Evolutionary conservation across 2,888 invertebrate genomes (phyloP), one percentile per base, ranked within the genome.

Genomic region (Standfussiana lucernea): DNA sequence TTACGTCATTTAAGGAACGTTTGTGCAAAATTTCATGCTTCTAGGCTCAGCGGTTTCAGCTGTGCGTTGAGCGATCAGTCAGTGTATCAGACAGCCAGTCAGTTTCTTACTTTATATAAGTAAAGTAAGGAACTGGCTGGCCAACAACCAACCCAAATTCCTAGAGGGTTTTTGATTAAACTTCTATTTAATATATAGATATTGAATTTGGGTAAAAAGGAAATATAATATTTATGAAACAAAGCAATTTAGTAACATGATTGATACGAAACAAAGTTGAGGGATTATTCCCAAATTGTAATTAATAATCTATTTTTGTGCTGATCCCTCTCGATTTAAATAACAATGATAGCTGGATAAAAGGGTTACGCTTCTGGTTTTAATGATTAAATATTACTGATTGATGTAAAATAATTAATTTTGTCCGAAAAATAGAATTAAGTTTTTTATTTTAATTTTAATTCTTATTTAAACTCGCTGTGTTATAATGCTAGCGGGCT

Each of bases 261-360:
- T 74, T 67, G n/a, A 73, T 61, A 62, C 32, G 40, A 45, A n/a
- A 47, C 32, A 15, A 77, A 69, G 69, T 68, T 59, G 62, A 53
- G 40, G 50, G 32, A 62, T 80, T 64, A 71, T 32, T 32, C 18
- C 35, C 37, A 13, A 59, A 72, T 69, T 65, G 28, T 80, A 77
- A 77, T 82, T 72, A 77, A 40, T 69, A 61, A 50, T 59, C 35
- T 78, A 79, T 83, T 59, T 71, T 50, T 59, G 37, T 45, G 18
- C 35, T 42, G 53, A 47, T 72, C 59, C 24, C 18, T 18, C 13
- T 35, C 35, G 32, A 28, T 50, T 13, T 18, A 45, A 47, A 45
- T 40, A 21, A 59, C 15, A 66, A 47, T 56, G 15, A 35, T 18
- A 47, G 37, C 40, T 11, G 37, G 18, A 47, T 61, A 53, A 70